These are phyloP conservation scores for Gymnothorax reevesii DNA, from an alignment of 2,797 vertebrate genomes.

Conservation along the genomic window DNA sequence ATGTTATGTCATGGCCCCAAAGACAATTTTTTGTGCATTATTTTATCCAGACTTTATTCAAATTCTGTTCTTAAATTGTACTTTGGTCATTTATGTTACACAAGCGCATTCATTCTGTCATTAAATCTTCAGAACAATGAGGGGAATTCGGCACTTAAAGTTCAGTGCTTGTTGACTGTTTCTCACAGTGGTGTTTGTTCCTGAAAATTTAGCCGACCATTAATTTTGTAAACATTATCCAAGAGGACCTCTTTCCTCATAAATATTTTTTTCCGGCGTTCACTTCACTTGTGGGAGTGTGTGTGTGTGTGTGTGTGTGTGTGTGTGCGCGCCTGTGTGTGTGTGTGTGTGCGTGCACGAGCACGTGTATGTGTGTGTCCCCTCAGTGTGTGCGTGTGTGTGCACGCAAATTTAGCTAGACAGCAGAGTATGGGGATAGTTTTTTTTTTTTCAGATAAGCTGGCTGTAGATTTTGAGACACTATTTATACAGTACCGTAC, in stretches of 20 bases:
- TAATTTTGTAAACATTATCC: neutral
- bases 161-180: neutral
- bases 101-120: neutral
- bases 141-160: neutral
- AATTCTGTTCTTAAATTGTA: neutral
- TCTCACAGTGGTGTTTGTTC: neutral
- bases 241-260: neutral
- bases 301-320: neutral
- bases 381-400: neutral
- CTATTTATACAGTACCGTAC: neutral
- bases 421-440: neutral
- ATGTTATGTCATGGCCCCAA: neutral
- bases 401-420: too few relatives aligned
- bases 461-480: neutral
- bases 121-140: neutral
- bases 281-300: neutral
- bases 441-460: neutral
- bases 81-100: neutral
- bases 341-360: neutral
- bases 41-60: too few relatives aligned
- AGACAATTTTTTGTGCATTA: too few relatives aligned
- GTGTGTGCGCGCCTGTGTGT: too few relatives aligned
- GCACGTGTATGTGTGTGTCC: too few relatives aligned
- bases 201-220: neutral
- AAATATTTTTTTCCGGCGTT: neutral